Percentiles rank a stretch among this genome's conserved stretches.
These are phyloP conservation scores for Crypturellus undulatus DNA, from an alignment of 2,113 vertebrate genomes.

Conservation along the genomic window DNA sequence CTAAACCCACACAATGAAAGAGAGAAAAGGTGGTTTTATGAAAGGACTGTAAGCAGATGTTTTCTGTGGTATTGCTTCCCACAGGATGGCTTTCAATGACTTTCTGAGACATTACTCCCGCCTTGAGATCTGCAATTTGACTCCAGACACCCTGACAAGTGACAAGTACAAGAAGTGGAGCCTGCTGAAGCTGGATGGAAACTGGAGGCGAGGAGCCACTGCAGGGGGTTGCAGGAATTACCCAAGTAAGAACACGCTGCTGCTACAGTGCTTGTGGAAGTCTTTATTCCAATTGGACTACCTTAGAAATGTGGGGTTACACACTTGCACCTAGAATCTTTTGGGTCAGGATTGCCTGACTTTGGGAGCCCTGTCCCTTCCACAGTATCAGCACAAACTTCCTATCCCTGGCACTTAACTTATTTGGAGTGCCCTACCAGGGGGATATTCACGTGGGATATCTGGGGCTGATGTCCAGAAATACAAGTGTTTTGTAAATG, in stretches of 20 bases:
- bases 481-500: background rate
- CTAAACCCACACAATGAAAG: background rate
- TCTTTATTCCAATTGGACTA: background rate
- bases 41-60: rapidly evolving
- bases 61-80: background rate
- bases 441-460: background rate
- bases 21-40: background rate
- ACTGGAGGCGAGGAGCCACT: slow-evolving; percentile 91
- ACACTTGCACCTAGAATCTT: background rate
- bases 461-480: background rate
- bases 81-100: slow-evolving; percentile 92
- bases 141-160: slow-evolving; percentile 87
- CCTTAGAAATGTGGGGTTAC: background rate
- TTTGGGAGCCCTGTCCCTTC: background rate
- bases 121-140: slow-evolving; percentile 94
- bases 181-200: slow-evolving; percentile 87
- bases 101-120: slow-evolving; percentile 91
- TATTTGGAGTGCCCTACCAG: background rate
- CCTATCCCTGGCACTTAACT: background rate
- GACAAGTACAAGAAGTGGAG: slow-evolving; percentile 91
- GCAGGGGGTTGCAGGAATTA: slow-evolving; percentile 94
- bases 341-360: background rate
- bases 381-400: background rate
- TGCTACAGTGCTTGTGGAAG: background rate
- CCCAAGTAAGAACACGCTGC: slow-evolving; percentile 73